phyloP scores from a whole-genome alignment of 2,113 vertebrate species.

The Clarias macrocephalus region DNA sequence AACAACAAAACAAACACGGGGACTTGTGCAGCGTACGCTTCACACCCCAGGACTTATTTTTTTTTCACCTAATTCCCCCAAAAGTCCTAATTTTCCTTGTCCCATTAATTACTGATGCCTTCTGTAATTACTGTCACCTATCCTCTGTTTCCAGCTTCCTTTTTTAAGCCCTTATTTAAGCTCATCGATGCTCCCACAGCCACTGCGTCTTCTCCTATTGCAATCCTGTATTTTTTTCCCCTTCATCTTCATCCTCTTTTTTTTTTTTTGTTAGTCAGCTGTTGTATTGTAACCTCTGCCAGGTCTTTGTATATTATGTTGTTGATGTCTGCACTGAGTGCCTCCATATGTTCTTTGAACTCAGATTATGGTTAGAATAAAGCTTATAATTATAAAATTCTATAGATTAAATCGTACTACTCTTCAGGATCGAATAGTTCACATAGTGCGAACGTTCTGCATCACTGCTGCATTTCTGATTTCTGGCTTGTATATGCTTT shows the following conservation, averaged over 20 bases:
- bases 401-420: neutral
- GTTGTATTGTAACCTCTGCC: neutral
- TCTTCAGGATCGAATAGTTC: neutral
- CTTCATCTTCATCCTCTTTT: neutral
- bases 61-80: neutral
- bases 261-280: neutral
- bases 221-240: neutral
- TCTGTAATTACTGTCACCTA: neutral
- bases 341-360: neutral
- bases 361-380: neutral
- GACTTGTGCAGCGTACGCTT: neutral
- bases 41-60: neutral
- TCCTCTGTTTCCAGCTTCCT: neutral
- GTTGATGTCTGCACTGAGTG: neutral
- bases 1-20: neutral
- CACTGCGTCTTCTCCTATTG: neutral
- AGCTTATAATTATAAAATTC: neutral
- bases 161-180: neutral
- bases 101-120: slow-evolving; percentile 16
- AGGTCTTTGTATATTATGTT: neutral
- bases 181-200: neutral
- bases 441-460: neutral
- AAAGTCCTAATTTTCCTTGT: neutral
- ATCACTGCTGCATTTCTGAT: neutral
- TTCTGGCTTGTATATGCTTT: neutral